Evolutionary conservation across 2,888 invertebrate genomes (phyloP).

Genomic region (Lasioglossum figueresi): DNA sequence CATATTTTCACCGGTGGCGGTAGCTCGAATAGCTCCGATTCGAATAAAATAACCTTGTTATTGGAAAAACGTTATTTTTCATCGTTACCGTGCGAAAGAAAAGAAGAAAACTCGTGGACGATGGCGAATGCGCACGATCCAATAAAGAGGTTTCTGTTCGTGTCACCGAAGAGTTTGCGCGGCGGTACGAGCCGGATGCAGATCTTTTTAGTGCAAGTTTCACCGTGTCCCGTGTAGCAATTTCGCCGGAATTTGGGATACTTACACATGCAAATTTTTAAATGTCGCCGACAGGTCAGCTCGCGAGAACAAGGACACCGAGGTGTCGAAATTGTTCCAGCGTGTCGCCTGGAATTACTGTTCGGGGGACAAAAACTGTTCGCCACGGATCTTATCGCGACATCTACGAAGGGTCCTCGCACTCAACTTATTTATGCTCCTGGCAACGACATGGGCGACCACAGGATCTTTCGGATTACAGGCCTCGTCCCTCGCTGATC

Average conservation of each 20-base stretch:
- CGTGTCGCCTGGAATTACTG: constrained; percentile 31
- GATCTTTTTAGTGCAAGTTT: constrained; percentile 43
- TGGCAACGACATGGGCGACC: constrained; percentile 23
- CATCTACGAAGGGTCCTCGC: constrained; percentile 23
- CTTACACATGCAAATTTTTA: constrained; percentile 41
- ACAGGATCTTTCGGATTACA: not conserved
- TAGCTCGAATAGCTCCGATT: not conserved
- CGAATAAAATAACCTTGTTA: not conserved
- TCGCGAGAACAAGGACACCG: constrained; percentile 30
- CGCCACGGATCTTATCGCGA: constrained; percentile 14
- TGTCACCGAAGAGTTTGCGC: constrained; percentile 8
- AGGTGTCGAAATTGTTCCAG: constrained; percentile 32
- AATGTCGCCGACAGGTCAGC: constrained; percentile 8
- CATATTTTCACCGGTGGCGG: not conserved
- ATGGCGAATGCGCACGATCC: not conserved
- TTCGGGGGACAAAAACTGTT: constrained; percentile 13
- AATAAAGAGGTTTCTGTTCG: not conserved
- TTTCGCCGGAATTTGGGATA: constrained; percentile 59
- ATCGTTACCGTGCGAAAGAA: not conserved
- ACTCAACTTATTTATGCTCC: constrained; percentile 9
- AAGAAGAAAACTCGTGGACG: not conserved
- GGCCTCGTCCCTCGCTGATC: not conserved
- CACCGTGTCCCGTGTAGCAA: constrained; percentile 48
- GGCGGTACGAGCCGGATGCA: constrained; percentile 40
- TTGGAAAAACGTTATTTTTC: not conserved